These are phyloP conservation scores for Mus spicilegus DNA, from an alignment of 2,113 vertebrate genomes.

Conservation along the genomic window DNA sequence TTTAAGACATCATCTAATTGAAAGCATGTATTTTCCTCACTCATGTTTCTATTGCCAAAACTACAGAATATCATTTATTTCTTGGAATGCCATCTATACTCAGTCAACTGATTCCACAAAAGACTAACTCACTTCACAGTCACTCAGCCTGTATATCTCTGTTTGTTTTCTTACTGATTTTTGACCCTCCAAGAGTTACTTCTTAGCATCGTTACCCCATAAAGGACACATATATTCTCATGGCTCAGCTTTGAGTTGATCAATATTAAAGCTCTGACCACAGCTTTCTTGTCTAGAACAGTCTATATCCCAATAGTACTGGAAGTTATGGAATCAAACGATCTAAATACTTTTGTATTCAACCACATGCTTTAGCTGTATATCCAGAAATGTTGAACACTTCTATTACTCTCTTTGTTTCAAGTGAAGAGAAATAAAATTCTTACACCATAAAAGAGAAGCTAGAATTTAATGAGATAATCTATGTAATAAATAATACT, in stretches of 20 bases:
- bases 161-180: background rate
- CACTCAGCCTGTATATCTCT: background rate
- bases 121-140: background rate
- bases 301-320: background rate
- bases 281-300: background rate
- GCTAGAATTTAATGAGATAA: background rate
- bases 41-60: background rate
- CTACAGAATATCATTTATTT: background rate
- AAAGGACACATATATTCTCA: background rate
- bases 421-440: background rate
- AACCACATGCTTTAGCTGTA: background rate
- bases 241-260: background rate
- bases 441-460: background rate
- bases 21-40: background rate
- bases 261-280: no score
- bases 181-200: no score
- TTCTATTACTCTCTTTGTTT: background rate
- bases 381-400: background rate
- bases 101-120: background rate
- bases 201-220: background rate
- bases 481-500: background rate
- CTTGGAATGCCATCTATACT: background rate
- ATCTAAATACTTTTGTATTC: background rate
- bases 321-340: background rate
- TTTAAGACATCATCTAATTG: background rate